Evolutionary conservation across 2,797 vertebrate genomes (phyloP), one percentile per base, ranked within the genome.

Genomic region (Discoglossus pictus): DNA sequence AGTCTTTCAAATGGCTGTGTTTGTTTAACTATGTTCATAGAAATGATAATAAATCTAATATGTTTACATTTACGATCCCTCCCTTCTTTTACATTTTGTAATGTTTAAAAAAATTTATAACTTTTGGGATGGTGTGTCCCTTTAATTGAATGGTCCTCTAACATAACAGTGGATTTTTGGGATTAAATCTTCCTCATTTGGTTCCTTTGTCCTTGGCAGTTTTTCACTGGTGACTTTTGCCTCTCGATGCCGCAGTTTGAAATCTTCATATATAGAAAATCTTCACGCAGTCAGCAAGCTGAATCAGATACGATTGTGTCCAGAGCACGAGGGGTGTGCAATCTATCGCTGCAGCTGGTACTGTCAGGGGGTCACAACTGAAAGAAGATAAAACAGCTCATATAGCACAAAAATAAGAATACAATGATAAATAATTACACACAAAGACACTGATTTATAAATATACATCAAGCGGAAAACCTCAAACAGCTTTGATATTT

Each of bases 241-340:
- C 47, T 35, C 42, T n/a, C n/a, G n/a, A 12, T 24, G 46, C 24
- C 27, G 11, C 44, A 39, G 20, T 9, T 20, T 12, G 46, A 67
- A 36, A 40, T 50, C 44, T 25, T 52, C 48, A 15, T n/a, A 52
- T 52, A 16, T 42, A 16, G 39, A 42, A 42, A 42, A 15, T 15
- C 39, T 34, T 42, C 25, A 16, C 23, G 3, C 38, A 48, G 39
- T 70, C 67, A 70, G 67, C 67, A 63, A 38, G 51, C 63, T 42
- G 59, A 70, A 70, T 70, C 67, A 69, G 67, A 55, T 52, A 12
- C 50, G 24, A 70, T 70, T 70, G 67, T 70, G 67, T 70, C 67
- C 67, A 27, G 39, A 17, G 11, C 10, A 24, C 7, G 31, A 35
- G 17, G 25, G 21, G 21, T 25, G 13, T 17, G 8, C 55, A 16